Evolutionary conservation across 2,113 vertebrate genomes (phyloP).

Genomic region (Tachuris rubrigastra): DNA sequence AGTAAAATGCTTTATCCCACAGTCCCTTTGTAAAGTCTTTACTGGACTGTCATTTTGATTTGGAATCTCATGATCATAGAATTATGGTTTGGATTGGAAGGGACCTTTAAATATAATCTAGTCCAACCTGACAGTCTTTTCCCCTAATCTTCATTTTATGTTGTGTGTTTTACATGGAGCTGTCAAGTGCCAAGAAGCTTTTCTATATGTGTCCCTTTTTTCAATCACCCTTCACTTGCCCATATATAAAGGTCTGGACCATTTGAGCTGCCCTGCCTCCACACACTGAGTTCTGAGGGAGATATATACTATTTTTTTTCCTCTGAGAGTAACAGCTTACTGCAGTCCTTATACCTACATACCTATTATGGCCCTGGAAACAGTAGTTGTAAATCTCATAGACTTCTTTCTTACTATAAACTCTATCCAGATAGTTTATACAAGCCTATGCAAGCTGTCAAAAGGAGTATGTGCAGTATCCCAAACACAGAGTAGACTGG

Average conservation of each 20-base stretch:
- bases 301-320: neutral
- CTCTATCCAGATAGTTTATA: conserved; percentile 46
- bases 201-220: neutral
- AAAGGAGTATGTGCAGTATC: conserved; percentile 20
- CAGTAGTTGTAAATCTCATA: conserved; percentile 57
- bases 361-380: conserved; percentile 59
- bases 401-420: conserved; percentile 24
- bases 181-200: neutral
- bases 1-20: neutral
- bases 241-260: neutral
- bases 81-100: neutral
- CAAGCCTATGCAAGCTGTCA: conserved; percentile 36
- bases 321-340: neutral
- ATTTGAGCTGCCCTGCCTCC: neutral
- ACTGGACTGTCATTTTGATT: neutral
- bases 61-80: neutral
- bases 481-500: neutral
- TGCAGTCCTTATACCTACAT: conserved; percentile 22
- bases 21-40: neutral
- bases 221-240: neutral
- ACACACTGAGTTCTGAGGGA: neutral
- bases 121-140: neutral
- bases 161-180: neutral
- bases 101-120: neutral
- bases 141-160: neutral